A percentile compares a stretch with the other conserved stretches of the same genome.
phyloP scores from a whole-genome alignment of 2,888 invertebrate species.

The Aphidoletes aphidimyza region DNA sequence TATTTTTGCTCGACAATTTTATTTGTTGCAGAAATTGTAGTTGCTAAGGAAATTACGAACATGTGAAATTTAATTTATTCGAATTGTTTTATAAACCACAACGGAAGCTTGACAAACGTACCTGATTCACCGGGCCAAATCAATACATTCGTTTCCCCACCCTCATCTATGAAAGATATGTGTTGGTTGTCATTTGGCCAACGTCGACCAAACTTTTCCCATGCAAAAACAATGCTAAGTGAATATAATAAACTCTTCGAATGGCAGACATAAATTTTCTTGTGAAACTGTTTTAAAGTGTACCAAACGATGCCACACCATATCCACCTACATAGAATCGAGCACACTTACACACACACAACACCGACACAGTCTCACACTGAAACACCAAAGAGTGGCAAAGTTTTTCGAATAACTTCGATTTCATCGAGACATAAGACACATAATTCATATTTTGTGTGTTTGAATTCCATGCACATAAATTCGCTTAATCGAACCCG shows the following conservation, averaged over 20 bases:
- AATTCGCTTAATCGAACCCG: conserved; percentile 37
- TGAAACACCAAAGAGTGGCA: neutral
- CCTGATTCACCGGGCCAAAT: neutral
- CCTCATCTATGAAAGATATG: no score
- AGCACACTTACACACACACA: no score
- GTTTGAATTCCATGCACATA: conserved; percentile 1
- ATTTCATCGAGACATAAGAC: neutral
- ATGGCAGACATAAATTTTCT: neutral
- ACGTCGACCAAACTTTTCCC: no score
- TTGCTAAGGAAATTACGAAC: neutral
- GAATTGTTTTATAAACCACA: neutral
- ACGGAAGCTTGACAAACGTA: conserved; percentile 28
- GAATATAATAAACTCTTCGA: neutral
- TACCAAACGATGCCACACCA: neutral
- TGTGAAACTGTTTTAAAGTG: neutral
- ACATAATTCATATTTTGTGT: conserved; percentile 32
- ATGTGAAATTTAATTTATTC: conserved; percentile 36
- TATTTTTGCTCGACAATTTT: no score
- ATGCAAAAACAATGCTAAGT: conserved; percentile 14
- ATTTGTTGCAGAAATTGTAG: no score
- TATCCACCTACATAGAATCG: neutral
- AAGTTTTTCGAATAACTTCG: conserved; percentile 14
- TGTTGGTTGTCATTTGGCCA: no score
- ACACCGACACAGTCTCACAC: no score
- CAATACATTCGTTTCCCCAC: neutral